These are phyloP conservation scores for Archips xylosteana DNA, from an alignment of 2,888 invertebrate species.

Conservation along the genomic window DNA sequence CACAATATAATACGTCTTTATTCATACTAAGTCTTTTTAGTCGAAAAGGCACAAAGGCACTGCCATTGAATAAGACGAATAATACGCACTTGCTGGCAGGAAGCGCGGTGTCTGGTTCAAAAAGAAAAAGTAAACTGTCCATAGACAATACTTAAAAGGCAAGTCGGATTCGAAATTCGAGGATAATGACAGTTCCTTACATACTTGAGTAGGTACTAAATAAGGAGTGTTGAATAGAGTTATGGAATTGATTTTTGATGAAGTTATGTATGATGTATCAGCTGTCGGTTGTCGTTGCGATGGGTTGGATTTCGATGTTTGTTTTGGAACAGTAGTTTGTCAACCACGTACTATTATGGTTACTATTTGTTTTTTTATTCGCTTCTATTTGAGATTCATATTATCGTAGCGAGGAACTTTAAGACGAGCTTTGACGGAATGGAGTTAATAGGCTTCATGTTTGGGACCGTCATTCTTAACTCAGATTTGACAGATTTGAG, in stretches of 20 bases:
- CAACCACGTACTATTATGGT: not conserved
- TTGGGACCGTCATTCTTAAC: too few relatives aligned
- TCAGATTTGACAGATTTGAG: too few relatives aligned
- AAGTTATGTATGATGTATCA: slow-evolving; percentile 34
- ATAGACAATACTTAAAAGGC: slow-evolving; percentile 66
- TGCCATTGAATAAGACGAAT: slow-evolving; percentile 69
- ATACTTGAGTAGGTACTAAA: slow-evolving; percentile 18
- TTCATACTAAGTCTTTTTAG: slow-evolving; percentile 72
- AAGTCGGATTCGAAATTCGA: slow-evolving; percentile 59
- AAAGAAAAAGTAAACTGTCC: slow-evolving; percentile 53
- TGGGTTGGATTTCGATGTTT: not conserved
- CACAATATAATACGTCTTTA: slow-evolving; percentile 71
- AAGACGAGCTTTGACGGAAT: too few relatives aligned
- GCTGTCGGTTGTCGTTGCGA: slow-evolving; percentile 28
- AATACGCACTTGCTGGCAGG: slow-evolving; percentile 80
- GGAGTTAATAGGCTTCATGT: too few relatives aligned
- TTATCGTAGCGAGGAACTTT: too few relatives aligned
- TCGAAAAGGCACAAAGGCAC: slow-evolving; percentile 83
- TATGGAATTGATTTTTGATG: slow-evolving; percentile 48
- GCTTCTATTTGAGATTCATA: too few relatives aligned
- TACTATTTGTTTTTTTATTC: too few relatives aligned
- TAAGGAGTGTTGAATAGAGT: slow-evolving; percentile 37
- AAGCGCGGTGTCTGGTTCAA: slow-evolving; percentile 81
- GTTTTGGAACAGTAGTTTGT: not conserved
- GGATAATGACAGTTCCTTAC: slow-evolving; percentile 48